Evolutionary conservation across 2,888 invertebrate genomes (phyloP).

Genomic region (Orthosia cruda): DNA sequence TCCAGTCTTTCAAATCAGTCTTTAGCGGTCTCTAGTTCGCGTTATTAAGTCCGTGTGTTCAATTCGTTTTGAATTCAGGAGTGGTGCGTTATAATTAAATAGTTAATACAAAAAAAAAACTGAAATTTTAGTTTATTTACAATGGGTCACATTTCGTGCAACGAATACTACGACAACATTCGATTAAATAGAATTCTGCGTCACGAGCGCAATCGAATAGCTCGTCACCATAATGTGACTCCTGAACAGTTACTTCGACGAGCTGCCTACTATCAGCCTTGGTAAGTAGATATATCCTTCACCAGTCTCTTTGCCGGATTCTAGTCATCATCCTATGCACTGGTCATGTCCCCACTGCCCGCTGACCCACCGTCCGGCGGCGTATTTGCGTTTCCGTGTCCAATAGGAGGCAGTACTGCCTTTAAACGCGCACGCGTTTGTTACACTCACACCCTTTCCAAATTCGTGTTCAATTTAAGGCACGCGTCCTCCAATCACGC

Average conservation of each 20-base stretch:
- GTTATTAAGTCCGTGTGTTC: neutral
- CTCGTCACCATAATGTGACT: constrained; percentile 6
- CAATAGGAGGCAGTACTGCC: too few species aligned
- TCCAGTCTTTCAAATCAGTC: neutral
- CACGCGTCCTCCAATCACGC: too few species aligned
- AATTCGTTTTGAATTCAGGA: neutral
- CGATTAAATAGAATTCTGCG: neutral
- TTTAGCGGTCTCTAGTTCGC: constrained; percentile 14
- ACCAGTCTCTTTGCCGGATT: neutral
- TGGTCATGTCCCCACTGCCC: too few species aligned
- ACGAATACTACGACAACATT: constrained; percentile 6
- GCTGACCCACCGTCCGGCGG: too few species aligned
- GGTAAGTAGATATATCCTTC: constrained; percentile 37
- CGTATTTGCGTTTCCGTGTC: too few species aligned
- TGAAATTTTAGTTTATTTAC: neutral
- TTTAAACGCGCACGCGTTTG: too few species aligned
- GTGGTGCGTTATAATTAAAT: neutral
- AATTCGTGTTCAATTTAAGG: too few species aligned
- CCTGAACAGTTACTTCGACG: constrained; percentile 19
- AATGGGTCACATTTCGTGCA: constrained; percentile 22
- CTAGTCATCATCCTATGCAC: neutral
- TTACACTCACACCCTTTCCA: too few species aligned
- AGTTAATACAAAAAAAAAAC: too few species aligned
- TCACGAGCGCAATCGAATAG: constrained; percentile 12
- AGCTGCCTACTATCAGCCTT: neutral